Base-by-base conservation (phyloP, 2,113 vertebrate genomes). In the Oryzias celebensis region DNA sequence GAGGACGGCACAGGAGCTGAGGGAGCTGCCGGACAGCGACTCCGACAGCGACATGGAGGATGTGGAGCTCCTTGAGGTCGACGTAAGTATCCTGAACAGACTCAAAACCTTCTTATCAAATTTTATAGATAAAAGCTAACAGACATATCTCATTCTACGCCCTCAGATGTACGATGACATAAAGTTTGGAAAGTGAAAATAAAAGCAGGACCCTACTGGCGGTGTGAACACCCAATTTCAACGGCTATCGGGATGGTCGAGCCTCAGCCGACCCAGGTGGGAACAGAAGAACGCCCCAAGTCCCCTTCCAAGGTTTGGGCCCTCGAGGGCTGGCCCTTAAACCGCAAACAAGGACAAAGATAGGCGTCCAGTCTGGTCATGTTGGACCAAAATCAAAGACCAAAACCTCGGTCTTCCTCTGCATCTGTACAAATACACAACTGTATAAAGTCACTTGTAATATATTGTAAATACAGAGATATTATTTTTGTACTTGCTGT, bases 1-100 rank as follows among this genome's bases (percentile, higher is more conserved):
- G 45, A 84, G 87, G 71, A 98, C 96, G 2, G 89, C 91, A 0
- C 85, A 88, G 2, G 89, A 93, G 55, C 88, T 99, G 28, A 93
- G 94, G 68, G 88, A 87, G 79, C 88, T 98, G 61, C 95, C 96
- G 0, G 95, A 98, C 26, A 97, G 94, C 4, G 96, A 99, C 42
- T 93, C 94, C 0, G 87, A 90, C 82, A 95, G 93, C 24, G 96
- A 99, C 0, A 80, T 81, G 81, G 96, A 91, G 17, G 89, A 96
- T 0, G 44, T 63, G 70, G 92, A 93, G 56, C 74, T 90, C 0
- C 93, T 93, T 0, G 93, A 98, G 31, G 94, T 96, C 1, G 97
- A 98, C 86, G 97, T 98, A 83, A 90, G 94, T 70, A 36, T 51
- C 12, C 0, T 2, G 0, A 8, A 17, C 4, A 3, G 12, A 17